These are phyloP conservation scores for Papilio elwesi DNA, from an alignment of 2,888 invertebrate genomes.

Conservation along the genomic window DNA sequence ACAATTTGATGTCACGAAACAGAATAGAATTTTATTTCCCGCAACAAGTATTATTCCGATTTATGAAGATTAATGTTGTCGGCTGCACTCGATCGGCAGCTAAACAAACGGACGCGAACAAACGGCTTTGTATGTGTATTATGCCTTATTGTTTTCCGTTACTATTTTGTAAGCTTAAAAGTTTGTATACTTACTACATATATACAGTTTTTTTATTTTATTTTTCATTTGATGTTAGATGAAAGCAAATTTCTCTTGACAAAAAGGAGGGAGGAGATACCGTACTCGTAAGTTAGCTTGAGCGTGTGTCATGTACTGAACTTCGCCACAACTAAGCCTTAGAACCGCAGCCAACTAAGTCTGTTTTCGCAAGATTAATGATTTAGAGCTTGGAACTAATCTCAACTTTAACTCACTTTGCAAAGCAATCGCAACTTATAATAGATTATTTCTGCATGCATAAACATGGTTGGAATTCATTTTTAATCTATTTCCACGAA, in stretches of 20 bases:
- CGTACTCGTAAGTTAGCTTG: slow-evolving; percentile 3
- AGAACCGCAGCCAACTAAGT: slow-evolving; percentile 22
- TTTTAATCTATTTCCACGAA: background rate
- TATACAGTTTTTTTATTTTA: background rate
- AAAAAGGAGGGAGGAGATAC: slow-evolving; percentile 1
- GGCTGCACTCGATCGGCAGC: slow-evolving; percentile 7
- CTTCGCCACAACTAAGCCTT: slow-evolving; percentile 24
- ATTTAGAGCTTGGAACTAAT: slow-evolving; percentile 69
- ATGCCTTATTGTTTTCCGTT: background rate
- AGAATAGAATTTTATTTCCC: slow-evolving; percentile 73
- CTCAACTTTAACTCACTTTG: slow-evolving; percentile 62
- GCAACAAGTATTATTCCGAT: slow-evolving; percentile 70
- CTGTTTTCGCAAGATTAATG: slow-evolving; percentile 69
- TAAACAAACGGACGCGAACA: slow-evolving; percentile 7
- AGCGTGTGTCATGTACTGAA: slow-evolving; percentile 14
- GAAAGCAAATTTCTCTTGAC: background rate
- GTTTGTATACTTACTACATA: background rate
- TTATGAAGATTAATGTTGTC: slow-evolving; percentile 56
- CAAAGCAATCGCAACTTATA: slow-evolving; percentile 71
- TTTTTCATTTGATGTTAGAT: background rate
- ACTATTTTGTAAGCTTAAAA: background rate
- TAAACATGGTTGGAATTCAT: slow-evolving; percentile 42
- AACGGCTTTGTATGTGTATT: background rate
- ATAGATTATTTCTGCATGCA: slow-evolving; percentile 67
- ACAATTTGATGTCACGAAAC: slow-evolving; percentile 57